These are phyloP conservation scores for Microcebus jonahi DNA, from an alignment of 2,113 vertebrate species.

Conservation along the genomic window DNA sequence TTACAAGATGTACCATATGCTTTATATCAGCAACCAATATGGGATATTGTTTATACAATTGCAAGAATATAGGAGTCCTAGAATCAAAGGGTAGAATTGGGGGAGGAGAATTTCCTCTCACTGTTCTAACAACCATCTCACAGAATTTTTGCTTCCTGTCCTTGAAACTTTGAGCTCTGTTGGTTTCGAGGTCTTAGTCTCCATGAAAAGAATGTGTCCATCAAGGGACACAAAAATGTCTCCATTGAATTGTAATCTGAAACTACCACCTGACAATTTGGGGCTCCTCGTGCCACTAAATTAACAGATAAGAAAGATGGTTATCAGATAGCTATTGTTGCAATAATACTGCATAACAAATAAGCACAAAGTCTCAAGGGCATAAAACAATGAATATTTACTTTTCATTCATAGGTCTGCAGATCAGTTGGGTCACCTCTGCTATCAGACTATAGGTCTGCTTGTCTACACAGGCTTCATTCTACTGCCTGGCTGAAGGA, in stretches of 20 bases:
- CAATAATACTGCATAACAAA: background rate
- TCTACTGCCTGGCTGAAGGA: background rate
- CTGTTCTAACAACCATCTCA: background rate
- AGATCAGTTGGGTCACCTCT: background rate
- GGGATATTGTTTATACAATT: background rate
- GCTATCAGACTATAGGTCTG: background rate
- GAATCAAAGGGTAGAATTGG: background rate
- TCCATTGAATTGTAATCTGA: background rate
- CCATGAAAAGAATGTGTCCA: background rate
- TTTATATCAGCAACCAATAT: background rate
- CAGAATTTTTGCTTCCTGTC: background rate
- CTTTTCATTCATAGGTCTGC: background rate
- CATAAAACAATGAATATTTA: background rate
- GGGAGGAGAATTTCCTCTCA: background rate
- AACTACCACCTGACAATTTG: background rate
- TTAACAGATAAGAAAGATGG: background rate
- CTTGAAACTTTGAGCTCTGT: background rate
- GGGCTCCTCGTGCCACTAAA: background rate
- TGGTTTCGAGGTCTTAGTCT: background rate
- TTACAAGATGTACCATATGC: background rate
- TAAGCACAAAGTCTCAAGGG: background rate
- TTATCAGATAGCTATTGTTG: background rate
- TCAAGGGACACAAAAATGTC: background rate
- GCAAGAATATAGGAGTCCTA: background rate
- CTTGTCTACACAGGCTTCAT: background rate